These are phyloP conservation scores for Chitala chitala DNA, from an alignment of 2,113 vertebrate genomes.

Conservation along the genomic window DNA sequence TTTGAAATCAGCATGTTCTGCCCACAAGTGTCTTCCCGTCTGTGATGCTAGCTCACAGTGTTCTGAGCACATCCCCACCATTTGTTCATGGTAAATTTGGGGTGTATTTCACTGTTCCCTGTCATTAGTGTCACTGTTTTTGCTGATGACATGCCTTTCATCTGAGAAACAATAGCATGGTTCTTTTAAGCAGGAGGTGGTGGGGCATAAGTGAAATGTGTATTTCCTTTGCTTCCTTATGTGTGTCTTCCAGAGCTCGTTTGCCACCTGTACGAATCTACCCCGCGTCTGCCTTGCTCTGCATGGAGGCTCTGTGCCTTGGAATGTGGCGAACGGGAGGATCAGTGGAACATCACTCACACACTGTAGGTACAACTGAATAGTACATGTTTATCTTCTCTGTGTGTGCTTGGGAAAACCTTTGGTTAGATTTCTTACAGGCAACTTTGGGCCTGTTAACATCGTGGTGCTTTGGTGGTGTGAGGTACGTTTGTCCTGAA, in stretches of 20 bases:
- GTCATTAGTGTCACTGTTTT: constrained; percentile 19
- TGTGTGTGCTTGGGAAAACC: no score
- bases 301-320: background rate
- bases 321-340: background rate
- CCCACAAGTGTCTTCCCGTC: background rate
- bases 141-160: constrained; percentile 24
- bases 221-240: background rate
- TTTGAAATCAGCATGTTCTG: constrained; percentile 8
- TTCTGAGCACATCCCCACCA: background rate
- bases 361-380: no score
- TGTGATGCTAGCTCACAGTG: background rate
- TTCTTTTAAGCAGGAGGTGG: background rate
- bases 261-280: background rate
- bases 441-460: no score
- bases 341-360: no score
- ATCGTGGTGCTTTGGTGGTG: no score
- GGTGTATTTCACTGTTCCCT: constrained; percentile 19
- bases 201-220: background rate
- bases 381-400: background rate
- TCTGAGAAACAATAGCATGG: constrained; percentile 2
- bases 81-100: constrained; percentile 2
- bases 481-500: no score
- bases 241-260: background rate
- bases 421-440: no score
- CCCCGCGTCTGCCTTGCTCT: background rate